Base-by-base conservation (phyloP, 2,797 vertebrate genomes). In the Halcyon leucocephala region DNA sequence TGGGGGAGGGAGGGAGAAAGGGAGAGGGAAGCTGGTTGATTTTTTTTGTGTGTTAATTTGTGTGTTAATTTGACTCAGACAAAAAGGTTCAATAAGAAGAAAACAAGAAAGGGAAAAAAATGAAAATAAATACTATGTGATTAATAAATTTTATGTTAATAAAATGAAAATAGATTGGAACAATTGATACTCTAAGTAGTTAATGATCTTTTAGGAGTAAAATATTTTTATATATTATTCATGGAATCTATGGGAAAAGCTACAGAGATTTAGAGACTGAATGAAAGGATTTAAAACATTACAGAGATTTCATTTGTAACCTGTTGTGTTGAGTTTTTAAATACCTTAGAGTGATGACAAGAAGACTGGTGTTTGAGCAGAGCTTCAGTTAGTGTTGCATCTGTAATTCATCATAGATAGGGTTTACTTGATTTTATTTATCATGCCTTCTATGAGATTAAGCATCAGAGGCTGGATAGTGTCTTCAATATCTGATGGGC, bases 301-400 rank as follows among this genome's bases (percentile, higher is more conserved):
- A 84, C 8, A 67, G 35, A 87, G 81, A 92, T 95, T 92, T 89
- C 24, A 86, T 94, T 86, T 95, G 33, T 91, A 92, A 91, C 8
- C 19, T 60, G 84, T 86, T 90, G 37, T 91, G 62, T 55, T 9
- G 48, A 79, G 51, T 46, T 90, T 94, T 93, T 91, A 90, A 93
- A 64, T 86, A 52, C 37, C 21, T 95, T 77, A 85, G 37, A 90
- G 31, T 79, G 73, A 76, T 24, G 60, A 91, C 46, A 91, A 94
- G n/a, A 77, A 55, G 60, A 69, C 67, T 82, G 55, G 49, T 80
- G 41, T 78, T 93, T 55, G 84, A 88, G 21, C 55, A 95, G 64
- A 18, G 1, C 28, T 94, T 49, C 39, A 44, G 24, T 69, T 72
- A 79, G 41, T 82, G 29, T 48, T 60, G 33, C 67, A 89, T 70